A percentile compares a stretch with the other conserved stretches of the same genome.
phyloP scores from a whole-genome alignment of 2,113 vertebrate genomes.

The Nerophis lumbriciformis region DNA sequence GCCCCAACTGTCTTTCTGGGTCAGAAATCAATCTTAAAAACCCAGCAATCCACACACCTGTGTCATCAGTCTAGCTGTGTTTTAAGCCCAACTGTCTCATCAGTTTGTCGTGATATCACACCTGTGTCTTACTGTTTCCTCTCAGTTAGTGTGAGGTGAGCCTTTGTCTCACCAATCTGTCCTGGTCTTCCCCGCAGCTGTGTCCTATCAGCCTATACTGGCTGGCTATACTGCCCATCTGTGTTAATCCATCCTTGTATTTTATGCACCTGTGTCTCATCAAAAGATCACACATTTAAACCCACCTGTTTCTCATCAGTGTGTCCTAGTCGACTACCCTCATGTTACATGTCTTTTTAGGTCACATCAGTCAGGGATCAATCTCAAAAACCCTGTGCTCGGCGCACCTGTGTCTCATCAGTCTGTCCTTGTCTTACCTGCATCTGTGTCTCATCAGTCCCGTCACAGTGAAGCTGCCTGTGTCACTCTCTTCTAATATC shows the following conservation, averaged over 20 bases:
- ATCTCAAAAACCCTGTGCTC: too few relatives aligned
- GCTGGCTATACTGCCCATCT: background rate
- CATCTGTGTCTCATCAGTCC: background rate
- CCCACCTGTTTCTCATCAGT: background rate
- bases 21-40: too few relatives aligned
- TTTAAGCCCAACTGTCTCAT: background rate
- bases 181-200: background rate
- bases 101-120: background rate
- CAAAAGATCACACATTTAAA: too few relatives aligned
- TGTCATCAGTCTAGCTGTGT: background rate
- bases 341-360: too few relatives aligned
- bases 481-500: too few relatives aligned
- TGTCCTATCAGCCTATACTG: background rate
- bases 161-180: background rate
- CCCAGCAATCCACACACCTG: background rate
- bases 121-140: background rate
- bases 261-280: background rate
- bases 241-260: background rate
- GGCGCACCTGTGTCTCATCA: too few relatives aligned
- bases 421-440: too few relatives aligned
- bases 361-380: too few relatives aligned
- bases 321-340: background rate
- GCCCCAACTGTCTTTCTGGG: too few relatives aligned
- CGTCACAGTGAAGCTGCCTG: too few relatives aligned
- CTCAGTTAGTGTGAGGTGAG: too few relatives aligned